Evolutionary conservation across 2,888 invertebrate genomes (phyloP).

Genomic region (Eupelmus urozonus): DNA sequence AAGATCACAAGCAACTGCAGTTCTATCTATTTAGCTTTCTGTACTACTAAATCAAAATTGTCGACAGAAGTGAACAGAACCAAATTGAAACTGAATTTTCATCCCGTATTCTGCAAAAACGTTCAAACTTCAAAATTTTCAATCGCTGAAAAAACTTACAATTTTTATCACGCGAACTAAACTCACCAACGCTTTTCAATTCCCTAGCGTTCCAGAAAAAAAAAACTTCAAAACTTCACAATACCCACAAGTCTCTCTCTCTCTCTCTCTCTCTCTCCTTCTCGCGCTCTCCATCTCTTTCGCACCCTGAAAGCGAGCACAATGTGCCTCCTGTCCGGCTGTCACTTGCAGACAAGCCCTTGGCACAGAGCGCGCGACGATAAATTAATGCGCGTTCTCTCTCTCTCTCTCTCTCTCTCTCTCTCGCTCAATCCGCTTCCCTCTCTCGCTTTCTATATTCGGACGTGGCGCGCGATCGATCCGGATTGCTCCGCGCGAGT

Average conservation of each 20-base stretch:
- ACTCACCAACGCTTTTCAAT: too few species aligned
- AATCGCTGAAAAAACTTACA: too few species aligned
- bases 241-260: not conserved
- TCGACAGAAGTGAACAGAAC: too few species aligned
- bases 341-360: slow-evolving; percentile 38
- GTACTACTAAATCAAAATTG: too few species aligned
- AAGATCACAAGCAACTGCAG: too few species aligned
- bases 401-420: slow-evolving; percentile 16
- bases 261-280: not conserved
- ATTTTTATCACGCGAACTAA: too few species aligned
- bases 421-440: not conserved
- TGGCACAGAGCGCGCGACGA: slow-evolving; percentile 22
- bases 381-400: slow-evolving; percentile 32
- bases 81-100: too few species aligned
- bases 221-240: not conserved
- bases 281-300: not conserved
- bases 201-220: too few species aligned
- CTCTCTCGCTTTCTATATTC: not conserved
- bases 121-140: too few species aligned
- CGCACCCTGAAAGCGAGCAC: not conserved
- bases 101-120: too few species aligned
- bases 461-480: not conserved
- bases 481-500: slow-evolving; percentile 15
- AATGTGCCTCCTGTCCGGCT: slow-evolving; percentile 29
- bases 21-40: too few species aligned